Base-by-base conservation (phyloP, 2,888 invertebrate genomes). In the Himalopsyche anomala region DNA sequence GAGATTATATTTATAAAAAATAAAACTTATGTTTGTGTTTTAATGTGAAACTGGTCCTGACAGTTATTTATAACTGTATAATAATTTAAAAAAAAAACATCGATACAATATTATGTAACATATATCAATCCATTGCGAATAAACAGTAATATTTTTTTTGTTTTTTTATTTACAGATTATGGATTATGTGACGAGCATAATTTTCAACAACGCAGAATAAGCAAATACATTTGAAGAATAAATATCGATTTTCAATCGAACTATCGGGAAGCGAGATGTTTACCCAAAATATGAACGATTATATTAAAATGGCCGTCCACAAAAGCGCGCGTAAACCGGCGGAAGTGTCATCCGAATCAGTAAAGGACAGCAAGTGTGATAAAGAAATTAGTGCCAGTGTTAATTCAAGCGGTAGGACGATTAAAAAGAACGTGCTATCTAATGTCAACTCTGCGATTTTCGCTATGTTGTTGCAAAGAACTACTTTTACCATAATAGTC, bases 381-480 rank as follows among this genome's bases (percentile, higher is more conserved):
- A 84, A 83, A 62, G 36, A 74, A 45, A 74, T 74, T 74, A 80
- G 84, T 84, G 80, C 28, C 28, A 62, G 80, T 80, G 62, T 12
- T 19, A 56, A 42, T 84, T 74, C 54, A 54, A 45, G 80, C n/a
- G 85, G 83, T 45, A 83, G 83, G 79, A 85, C 83, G 17, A 51
- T 79, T 12, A 83, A 84, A 54, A 55, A 38, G n/a, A 83, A n/a
- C 40, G 69, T 83, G 36, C 83, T 83, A n/a, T 36, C 81, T 19
- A 87, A 85, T 81, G 56, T 88, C 19, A 87, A 87, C 54, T 87
- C 87, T 0, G 84, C 87, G 17, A 79, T 87, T 62, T 88, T 88
- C 69, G 87, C 88, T 28, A 85, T 87, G 87, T 74, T 88, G n/a
- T 56, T 87, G 55, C 87, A 88, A 85, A 87, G 87, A 85, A 88